Evolutionary conservation across 1,140 invertebrate species (phyloP), one percentile per base, ranked within the genome.

Genomic region (Latrodectus geometricus): DNA sequence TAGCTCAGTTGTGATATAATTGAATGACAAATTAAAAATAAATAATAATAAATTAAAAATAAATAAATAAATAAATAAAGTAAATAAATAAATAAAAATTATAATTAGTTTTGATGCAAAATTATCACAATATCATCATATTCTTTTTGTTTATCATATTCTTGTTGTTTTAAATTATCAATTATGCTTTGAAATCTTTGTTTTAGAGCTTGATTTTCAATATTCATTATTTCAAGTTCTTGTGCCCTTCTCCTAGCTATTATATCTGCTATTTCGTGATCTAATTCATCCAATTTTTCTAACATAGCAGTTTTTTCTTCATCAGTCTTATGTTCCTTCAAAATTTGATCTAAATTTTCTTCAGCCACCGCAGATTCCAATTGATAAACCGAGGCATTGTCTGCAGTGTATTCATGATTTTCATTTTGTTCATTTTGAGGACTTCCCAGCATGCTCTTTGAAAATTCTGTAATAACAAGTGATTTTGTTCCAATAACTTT

Each of bases 151-250:
- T 96, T 96, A 83, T 95, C 95, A 86, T 94, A 92, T 88, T 96
- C 95, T 90, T 96, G 95, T 77, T 94, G 93, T 79, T 95, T 92
- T 7, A 97, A 91, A 89, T 94, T 94, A 88, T 96, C 95, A 0
- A 97, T 91, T 73, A 94, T 94, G 87, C 95, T 94, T 90, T 96
- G 95, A 90, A 97, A 96, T 65, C 96, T 91, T 90, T 96, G 95
- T 69, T 95, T 93, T 0, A 98, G 90, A 48, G 96, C 95, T 80
- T 94, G 91, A 90, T 97, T 98, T 90, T 97, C 96, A 90, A 97
- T 96, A 56, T 94, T 95, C 9, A 94, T 94, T 89, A 97, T 95
- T 91, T 97, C 95, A 76, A 94, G 92, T 89, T 97, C 95, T 89
- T 96, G 96, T 88, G 95, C 94, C 66, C 94, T 92, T 86, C 95